Evolutionary conservation across 2,113 vertebrate genomes (phyloP), one percentile per base, ranked within the genome.

Genomic region (Poeciliopsis turrubarensis): DNA sequence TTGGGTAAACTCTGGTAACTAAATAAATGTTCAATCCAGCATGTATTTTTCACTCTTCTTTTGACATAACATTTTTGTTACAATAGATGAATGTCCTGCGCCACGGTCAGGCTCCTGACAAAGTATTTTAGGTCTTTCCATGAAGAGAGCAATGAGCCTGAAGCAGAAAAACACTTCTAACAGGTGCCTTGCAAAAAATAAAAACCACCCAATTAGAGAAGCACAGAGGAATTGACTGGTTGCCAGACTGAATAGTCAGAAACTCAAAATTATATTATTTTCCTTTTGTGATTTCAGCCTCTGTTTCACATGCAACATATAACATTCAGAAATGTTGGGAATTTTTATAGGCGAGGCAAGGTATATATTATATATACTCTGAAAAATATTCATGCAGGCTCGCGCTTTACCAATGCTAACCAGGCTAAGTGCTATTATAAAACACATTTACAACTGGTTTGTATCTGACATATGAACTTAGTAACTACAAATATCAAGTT

Each of bases 381-480:
- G 39, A 41, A 41, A 41, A 41, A 15, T 37, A 41, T 41, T 15
- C 39, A 41, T 15, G 10, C 39, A 15, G 17, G 6, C 47, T 54
- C 8, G 4, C 25, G 4, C 47, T 54, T 54, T 25, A 22, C 19
- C 19, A 54, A 54, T 25, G 47, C 47, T 25, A 25, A 8, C 4
- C 47, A 25, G 47, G 7, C 47, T 54, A 54, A 19, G 1, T 54
- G 19, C 19, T 25, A 25, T 1, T 19, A 54, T 54, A 54, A 9
- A 2, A 54, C 17, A 22, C 5, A 0, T 22, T 8, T 22, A 25
- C 22, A 54, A 22, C 47, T 7, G 5, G 22, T 57, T 57, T 57
- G 51, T 25, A 67, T 79, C 19, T 27, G 68, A 73, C 12, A 74
- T 6, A 25, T 9, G 9, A 54, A 54, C 25, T 57, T 57, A n/a